phyloP scores from a whole-genome alignment of 2,888 invertebrate species.

The Polylopha cassiicola region DNA sequence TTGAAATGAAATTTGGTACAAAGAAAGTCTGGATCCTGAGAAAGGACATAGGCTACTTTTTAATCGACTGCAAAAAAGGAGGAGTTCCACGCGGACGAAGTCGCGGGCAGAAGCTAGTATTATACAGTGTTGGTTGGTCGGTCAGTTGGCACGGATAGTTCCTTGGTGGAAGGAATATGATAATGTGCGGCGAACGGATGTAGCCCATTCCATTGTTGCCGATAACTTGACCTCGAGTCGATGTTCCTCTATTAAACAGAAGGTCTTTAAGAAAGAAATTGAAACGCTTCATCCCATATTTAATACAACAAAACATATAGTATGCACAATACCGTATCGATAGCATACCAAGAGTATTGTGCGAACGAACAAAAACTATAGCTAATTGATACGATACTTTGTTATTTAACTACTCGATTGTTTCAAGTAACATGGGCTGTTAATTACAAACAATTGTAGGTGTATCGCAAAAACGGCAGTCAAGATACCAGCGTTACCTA shows the following conservation, averaged over 20 bases:
- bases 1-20: no score
- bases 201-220: conserved; percentile 73
- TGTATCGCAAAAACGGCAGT: conserved; percentile 9
- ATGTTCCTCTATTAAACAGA: conserved; percentile 41
- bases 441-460: conserved; percentile 19
- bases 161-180: conserved; percentile 68
- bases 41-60: no score
- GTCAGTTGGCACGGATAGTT: conserved; percentile 38
- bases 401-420: conserved; percentile 15
- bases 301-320: neutral
- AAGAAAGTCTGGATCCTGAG: no score
- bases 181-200: conserved; percentile 69
- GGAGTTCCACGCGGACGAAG: conserved; percentile 12
- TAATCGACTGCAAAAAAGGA: no score
- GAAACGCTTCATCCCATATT: conserved; percentile 30
- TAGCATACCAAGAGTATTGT: conserved; percentile 5
- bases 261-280: conserved; percentile 38
- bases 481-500: conserved; percentile 6
- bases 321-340: conserved; percentile 9
- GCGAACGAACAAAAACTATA: conserved; percentile 6
- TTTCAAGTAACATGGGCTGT: conserved; percentile 14
- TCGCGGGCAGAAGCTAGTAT: conserved; percentile 3
- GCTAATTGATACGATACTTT: conserved; percentile 18
- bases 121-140: conserved; percentile 27
- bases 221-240: conserved; percentile 67